Evolutionary conservation across 2,888 invertebrate genomes (phyloP).

Genomic region (Doris montereyensis): DNA sequence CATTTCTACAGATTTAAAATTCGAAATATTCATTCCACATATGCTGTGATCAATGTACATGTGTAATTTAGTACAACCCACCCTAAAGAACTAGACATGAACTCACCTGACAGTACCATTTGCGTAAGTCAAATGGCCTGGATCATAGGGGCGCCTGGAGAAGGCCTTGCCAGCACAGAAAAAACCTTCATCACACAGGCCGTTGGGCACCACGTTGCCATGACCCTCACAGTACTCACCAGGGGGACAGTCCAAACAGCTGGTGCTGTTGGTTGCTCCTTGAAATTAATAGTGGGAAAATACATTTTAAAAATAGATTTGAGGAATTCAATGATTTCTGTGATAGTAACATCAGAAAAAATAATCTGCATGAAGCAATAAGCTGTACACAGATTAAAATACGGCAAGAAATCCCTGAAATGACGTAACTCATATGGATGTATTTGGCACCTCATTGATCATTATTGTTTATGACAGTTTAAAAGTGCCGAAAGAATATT

Average conservation of each 20-base stretch:
- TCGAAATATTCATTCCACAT: too few relatives aligned
- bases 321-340: neutral
- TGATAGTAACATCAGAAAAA: neutral
- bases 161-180: slow-evolving; percentile 66
- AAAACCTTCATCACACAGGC: slow-evolving; percentile 67
- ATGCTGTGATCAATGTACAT: too few relatives aligned
- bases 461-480: too few relatives aligned
- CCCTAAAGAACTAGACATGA: too few relatives aligned
- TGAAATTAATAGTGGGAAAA: neutral
- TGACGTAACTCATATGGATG: too few relatives aligned
- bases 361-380: neutral
- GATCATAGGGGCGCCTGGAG: slow-evolving; percentile 61
- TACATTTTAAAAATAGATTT: neutral
- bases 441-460: too few relatives aligned
- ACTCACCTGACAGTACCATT: slow-evolving; percentile 53
- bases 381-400: neutral
- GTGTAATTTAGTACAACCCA: too few relatives aligned
- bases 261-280: slow-evolving; percentile 58
- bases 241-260: slow-evolving; percentile 66
- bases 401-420: neutral
- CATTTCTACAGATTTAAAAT: too few relatives aligned
- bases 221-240: slow-evolving; percentile 68
- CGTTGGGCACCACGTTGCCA: slow-evolving; percentile 63
- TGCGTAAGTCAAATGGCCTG: slow-evolving; percentile 57
- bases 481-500: too few relatives aligned